phyloP scores from a whole-genome alignment of 2,113 vertebrate genomes.

The Nesoenas mayeri region DNA sequence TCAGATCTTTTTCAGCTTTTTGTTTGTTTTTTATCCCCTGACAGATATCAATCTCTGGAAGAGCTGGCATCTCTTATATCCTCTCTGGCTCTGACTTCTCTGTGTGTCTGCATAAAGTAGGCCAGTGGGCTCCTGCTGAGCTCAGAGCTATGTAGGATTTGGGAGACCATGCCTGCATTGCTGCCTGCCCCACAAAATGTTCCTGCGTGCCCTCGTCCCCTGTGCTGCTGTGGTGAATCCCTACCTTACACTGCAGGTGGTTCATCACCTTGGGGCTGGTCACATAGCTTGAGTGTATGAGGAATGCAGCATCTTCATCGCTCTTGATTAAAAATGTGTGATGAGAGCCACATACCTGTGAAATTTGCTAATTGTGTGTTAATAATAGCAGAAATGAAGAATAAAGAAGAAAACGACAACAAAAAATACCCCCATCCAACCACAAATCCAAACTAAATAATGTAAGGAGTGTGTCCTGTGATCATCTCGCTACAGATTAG shows the following conservation, averaged over 20 bases:
- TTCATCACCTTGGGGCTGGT: neutral
- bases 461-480: constrained; percentile 22
- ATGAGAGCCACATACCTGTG: neutral
- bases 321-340: neutral
- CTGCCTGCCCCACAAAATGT: neutral
- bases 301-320: neutral
- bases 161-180: rapidly evolving
- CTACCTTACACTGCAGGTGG: neutral
- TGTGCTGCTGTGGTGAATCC: neutral
- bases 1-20: neutral
- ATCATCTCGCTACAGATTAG: neutral
- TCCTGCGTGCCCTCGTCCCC: rapidly evolving
- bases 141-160: neutral
- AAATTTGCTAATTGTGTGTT: neutral
- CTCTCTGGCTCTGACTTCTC: neutral
- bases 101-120: neutral
- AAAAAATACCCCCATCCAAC: neutral
- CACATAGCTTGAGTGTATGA: neutral
- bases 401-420: neutral
- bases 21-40: neutral
- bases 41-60: neutral
- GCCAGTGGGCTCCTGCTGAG: neutral
- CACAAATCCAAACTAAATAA: constrained; percentile 36
- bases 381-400: neutral
- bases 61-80: neutral